A percentile compares a stretch with the other conserved stretches of the same genome.
phyloP scores from a whole-genome alignment of 2,797 vertebrate genomes.

The Cossypha niveicapilla region DNA sequence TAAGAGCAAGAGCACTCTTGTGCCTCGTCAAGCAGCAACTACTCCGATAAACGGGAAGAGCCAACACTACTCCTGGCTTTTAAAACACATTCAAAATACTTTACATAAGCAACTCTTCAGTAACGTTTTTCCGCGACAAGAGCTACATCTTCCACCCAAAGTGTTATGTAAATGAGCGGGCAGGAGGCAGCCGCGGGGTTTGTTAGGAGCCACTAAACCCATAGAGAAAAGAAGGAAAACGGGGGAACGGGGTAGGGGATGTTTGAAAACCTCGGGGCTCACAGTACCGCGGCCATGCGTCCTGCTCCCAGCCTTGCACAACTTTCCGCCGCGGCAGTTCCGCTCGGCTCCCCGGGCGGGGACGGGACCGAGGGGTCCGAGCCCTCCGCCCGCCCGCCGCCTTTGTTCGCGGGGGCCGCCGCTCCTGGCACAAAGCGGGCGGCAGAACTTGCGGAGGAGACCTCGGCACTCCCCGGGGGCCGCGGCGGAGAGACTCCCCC shows the following conservation, averaged over 20 bases:
- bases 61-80: neutral
- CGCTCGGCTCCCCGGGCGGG: neutral
- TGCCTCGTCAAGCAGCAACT: neutral
- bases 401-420: neutral
- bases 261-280: neutral
- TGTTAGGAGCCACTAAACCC: neutral
- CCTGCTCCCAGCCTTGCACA: neutral
- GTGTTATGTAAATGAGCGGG: neutral
- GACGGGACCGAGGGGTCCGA: neutral
- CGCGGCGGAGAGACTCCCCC: neutral
- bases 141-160: neutral
- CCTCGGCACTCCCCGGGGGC: neutral
- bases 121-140: neutral
- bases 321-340: conserved; percentile 21
- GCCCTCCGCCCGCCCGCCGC: neutral
- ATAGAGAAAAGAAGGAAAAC: neutral
- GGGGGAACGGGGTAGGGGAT: neutral
- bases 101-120: neutral
- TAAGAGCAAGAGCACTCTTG: neutral
- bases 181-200: neutral
- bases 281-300: neutral
- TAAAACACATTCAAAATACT: neutral
- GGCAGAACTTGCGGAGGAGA: neutral
- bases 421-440: neutral
- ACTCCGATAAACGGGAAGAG: conserved; percentile 23